Conservation (phyloP, 2,888 invertebrate species). For the Buathra laborator region DNA sequence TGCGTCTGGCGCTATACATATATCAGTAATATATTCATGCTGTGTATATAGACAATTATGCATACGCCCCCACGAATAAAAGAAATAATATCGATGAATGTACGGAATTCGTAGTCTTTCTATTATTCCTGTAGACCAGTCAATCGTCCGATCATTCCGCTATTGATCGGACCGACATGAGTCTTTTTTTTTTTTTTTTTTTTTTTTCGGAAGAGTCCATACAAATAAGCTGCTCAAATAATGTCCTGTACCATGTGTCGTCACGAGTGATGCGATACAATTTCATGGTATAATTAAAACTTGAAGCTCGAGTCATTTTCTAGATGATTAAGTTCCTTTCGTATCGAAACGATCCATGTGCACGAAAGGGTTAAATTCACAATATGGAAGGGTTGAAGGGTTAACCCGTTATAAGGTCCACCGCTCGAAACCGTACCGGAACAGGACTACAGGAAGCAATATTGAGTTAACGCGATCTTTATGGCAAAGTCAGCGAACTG, state of each 20-base stretch:
- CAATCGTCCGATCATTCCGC: neutral
- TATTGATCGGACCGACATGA: neutral
- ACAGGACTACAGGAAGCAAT: neutral
- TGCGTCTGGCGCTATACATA: slow-evolving; percentile 10
- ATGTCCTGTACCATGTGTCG: slow-evolving; percentile 14
- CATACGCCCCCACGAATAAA: slow-evolving; percentile 34
- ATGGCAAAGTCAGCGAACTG: no score
- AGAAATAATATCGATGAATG: slow-evolving; percentile 14
- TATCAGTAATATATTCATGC: slow-evolving; percentile 59
- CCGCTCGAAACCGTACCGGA: neutral
- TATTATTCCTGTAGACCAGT: neutral
- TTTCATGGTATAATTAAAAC: slow-evolving; percentile 48
- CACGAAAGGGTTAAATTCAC: slow-evolving; percentile 2
- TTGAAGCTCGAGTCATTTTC: slow-evolving; percentile 40
- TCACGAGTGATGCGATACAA: slow-evolving; percentile 34
- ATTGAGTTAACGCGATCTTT: no score
- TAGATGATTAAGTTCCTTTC: slow-evolving; percentile 19
- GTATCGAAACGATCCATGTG: slow-evolving; percentile 10
- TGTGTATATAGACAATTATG: slow-evolving; percentile 36
- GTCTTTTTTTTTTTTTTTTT: neutral
- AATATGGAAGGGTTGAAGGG: neutral
- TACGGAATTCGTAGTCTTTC: neutral
- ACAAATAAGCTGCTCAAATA: slow-evolving; percentile 34
- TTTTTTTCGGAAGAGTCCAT: slow-evolving; percentile 21
- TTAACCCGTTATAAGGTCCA: neutral